These are phyloP conservation scores for Hippopotamyrus pictus DNA, from an alignment of 2,797 vertebrate genomes.

Conservation along the genomic window DNA sequence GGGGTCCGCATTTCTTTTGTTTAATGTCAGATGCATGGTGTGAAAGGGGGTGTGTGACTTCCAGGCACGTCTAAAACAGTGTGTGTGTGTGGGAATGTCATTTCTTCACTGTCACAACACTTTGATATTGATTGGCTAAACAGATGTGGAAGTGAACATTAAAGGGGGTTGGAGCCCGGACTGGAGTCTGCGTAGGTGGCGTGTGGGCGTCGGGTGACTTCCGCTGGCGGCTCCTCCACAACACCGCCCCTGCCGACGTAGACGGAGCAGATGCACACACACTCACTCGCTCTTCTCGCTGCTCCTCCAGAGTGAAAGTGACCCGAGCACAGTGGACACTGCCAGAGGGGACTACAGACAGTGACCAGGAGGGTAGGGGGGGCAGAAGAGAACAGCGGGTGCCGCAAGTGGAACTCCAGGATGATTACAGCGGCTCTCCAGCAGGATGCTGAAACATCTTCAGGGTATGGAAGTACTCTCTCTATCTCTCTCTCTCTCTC, in stretches of 20 bases:
- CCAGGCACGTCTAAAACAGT: background rate
- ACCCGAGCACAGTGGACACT: background rate
- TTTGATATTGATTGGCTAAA: background rate
- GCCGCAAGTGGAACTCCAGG: constrained; percentile 20
- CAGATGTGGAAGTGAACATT: background rate
- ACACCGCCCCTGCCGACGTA: background rate
- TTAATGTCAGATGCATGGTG: constrained; percentile 4
- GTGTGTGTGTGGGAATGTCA: background rate
- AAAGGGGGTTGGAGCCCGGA: background rate
- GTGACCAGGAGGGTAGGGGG: background rate
- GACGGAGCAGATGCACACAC: background rate
- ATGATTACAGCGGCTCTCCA: constrained; percentile 34
- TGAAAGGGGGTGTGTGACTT: background rate
- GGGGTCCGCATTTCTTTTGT: constrained; percentile 37
- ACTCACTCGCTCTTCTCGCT: background rate
- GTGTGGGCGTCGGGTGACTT: background rate
- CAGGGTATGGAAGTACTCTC: constrained; percentile 32
- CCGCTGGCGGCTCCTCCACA: background rate
- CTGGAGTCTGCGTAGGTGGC: background rate
- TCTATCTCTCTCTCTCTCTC: background rate
- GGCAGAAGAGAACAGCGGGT: background rate
- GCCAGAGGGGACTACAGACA: constrained; percentile 20
- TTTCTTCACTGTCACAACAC: background rate
- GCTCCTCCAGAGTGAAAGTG: background rate
- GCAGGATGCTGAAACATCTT: constrained; percentile 18